These are phyloP conservation scores for Ceyx melanurus DNA, from an alignment of 2,113 vertebrate species.

Conservation along the genomic window DNA sequence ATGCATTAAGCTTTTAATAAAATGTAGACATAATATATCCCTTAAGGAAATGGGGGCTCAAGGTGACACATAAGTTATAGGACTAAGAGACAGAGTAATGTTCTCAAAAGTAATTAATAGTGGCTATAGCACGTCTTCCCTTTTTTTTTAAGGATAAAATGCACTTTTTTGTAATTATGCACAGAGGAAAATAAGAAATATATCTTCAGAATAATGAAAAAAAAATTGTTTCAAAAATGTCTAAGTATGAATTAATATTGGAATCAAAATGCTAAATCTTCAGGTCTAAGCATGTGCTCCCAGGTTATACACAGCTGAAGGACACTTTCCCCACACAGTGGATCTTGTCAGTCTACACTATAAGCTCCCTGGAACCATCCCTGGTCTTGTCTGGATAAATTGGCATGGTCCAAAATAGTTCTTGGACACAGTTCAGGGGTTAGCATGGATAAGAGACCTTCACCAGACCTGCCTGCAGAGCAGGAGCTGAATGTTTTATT, in stretches of 20 bases:
- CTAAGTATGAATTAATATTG: not conserved
- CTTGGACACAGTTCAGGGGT: not conserved
- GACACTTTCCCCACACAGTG: not conserved
- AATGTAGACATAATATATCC: not conserved
- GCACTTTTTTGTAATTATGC: not conserved
- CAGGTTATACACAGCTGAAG: not conserved
- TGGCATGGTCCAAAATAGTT: not conserved
- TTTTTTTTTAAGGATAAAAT: not conserved
- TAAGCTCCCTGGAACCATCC: not conserved
- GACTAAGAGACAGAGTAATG: not conserved
- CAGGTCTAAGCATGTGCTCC: not conserved
- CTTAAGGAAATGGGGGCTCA: constrained; percentile 14
- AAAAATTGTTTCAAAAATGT: not conserved
- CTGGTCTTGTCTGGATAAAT: not conserved
- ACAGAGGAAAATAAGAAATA: not conserved
- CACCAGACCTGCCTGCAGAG: not conserved
- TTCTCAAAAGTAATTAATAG: not conserved
- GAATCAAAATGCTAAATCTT: not conserved
- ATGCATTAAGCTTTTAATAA: not conserved
- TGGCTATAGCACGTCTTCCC: not conserved
- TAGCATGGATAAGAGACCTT: not conserved
- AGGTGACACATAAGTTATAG: not conserved
- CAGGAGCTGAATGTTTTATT: not conserved
- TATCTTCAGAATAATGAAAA: not conserved
- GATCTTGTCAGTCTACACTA: not conserved